Evolutionary conservation across 2,113 vertebrate species (phyloP), one percentile per base, ranked within the genome.

Genomic region (Cairina moschata): DNA sequence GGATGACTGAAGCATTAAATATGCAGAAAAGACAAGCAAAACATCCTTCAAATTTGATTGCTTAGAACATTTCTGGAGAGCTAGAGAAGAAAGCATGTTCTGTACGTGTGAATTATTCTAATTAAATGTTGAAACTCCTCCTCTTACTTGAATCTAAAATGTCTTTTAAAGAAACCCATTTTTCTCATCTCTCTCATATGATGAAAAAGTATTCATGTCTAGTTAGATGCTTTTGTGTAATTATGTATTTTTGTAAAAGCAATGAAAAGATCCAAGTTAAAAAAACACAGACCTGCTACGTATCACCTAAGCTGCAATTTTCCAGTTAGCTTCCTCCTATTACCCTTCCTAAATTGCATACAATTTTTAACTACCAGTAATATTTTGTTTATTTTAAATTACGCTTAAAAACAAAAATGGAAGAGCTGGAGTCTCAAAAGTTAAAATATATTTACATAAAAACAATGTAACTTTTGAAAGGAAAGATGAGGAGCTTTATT

Each of bases 401-500:
- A 14, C 0, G 0, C 76, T 55, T 31, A 59, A 80, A 63, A 52
- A 1, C 1, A 60, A 65, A 86, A 36, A 2, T 3, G 10, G 8
- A 86, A 86, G 20, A 71, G 28, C 32, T 54, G 6, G 32, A 36
- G 32, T 56, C 55, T 60, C 38, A n/a, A 6, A 72, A 59, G 22
- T 17, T 38, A 21, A 23, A 54, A 26, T 16, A 66, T 20, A 58
- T 87, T 68, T 4, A 80, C 20, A 66, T 44, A 55, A 67, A 77
- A 40, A 44, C 12, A 3, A 8, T 5, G 6, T 26, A 55, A 60
- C 28, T 60, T 78, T 74, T 60, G 21, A 82, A 84, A 85, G 40
- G 42, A 65, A 84, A 73, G 40, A 22, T 8, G 4, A 55, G 23
- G 40, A 36, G 11, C 36, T 84, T 68, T 34, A 66, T 14, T 50